Percentiles rank a stretch among this genome's conserved stretches.
Conservation (phyloP, 35 echinoderm and acorn worm genomes). For the Hemicentrotus pulcherrimus region DNA sequence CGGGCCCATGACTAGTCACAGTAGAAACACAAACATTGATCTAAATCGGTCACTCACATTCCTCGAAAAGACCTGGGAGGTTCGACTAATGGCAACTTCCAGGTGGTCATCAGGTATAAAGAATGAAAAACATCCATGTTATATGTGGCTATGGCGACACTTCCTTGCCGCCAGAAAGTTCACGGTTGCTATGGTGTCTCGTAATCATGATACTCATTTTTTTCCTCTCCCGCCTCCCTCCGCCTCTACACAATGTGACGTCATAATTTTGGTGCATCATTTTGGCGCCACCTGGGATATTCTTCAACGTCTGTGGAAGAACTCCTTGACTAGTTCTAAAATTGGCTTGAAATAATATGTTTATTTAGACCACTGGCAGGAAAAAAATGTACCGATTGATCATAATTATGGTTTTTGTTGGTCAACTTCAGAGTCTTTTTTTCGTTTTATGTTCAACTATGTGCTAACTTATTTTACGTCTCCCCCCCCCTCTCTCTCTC, state of each 20-base stretch:
- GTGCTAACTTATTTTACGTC: too few relatives aligned
- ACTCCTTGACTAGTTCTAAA: too few relatives aligned
- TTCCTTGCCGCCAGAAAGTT: not conserved
- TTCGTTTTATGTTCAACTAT: too few relatives aligned
- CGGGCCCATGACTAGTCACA: not conserved
- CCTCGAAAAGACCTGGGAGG: not conserved
- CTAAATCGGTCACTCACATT: constrained; percentile 11
- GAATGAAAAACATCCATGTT: constrained; percentile 3
- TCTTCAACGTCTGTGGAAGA: not conserved
- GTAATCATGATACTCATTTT: not conserved
- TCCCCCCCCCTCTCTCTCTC: too few relatives aligned
- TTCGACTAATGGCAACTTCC: not conserved
- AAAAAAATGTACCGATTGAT: too few relatives aligned
- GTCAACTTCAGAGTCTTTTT: too few relatives aligned
- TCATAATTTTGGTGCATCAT: not conserved
- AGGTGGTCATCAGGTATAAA: not conserved
- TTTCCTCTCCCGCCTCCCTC: not conserved
- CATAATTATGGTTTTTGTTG: too few relatives aligned
- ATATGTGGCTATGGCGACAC: not conserved
- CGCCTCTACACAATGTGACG: not conserved
- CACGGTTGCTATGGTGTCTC: not conserved
- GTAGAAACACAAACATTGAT: not conserved
- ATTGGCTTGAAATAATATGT: too few relatives aligned
- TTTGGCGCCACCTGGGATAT: not conserved
- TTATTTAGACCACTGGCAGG: too few relatives aligned